phyloP scores from a whole-genome alignment of 2,113 vertebrate species.

The Anser cygnoides region DNA sequence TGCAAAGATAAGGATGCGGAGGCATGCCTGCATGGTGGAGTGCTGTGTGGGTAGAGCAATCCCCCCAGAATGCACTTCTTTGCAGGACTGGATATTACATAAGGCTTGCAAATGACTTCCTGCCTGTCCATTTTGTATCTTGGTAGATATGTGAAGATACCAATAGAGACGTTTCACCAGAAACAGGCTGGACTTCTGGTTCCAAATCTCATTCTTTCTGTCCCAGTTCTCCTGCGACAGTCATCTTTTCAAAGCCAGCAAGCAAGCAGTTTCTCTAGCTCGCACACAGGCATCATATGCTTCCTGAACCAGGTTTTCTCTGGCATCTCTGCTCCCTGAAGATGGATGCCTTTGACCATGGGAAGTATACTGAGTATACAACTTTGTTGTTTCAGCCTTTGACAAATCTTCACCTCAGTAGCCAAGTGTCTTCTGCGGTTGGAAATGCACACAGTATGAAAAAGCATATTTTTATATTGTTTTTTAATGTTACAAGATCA shows the following conservation, averaged over 20 bases:
- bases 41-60: background rate
- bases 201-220: background rate
- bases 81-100: background rate
- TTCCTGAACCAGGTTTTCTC: background rate
- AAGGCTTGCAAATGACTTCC: background rate
- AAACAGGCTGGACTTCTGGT: background rate
- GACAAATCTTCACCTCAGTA: background rate
- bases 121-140: background rate
- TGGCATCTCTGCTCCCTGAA: background rate
- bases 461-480: background rate
- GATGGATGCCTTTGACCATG: background rate
- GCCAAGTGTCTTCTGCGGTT: background rate
- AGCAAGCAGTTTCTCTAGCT: background rate
- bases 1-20: background rate
- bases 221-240: background rate
- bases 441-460: background rate
- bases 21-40: background rate
- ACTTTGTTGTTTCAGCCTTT: background rate
- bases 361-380: background rate
- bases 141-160: background rate
- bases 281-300: rapidly evolving
- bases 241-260: background rate
- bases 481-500: background rate
- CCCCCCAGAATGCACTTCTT: background rate
- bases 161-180: background rate